Evolutionary conservation across 1,140 invertebrate genomes (phyloP), one percentile per base, ranked within the genome.

Genomic region (Bombus balteatus): DNA sequence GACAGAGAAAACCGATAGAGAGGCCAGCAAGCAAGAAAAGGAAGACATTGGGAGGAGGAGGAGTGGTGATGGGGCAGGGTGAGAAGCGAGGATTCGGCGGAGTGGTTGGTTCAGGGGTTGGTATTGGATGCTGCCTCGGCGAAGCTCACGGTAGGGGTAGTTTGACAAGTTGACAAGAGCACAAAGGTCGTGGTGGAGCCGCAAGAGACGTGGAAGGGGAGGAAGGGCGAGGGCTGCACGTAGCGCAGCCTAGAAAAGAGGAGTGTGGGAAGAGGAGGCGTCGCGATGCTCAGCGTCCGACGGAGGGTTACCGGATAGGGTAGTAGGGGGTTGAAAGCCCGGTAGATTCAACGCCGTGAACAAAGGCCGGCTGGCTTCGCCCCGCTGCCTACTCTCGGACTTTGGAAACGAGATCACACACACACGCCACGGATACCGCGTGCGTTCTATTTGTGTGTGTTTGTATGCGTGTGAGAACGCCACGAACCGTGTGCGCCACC

Each of bases 131-230:
- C 86, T 86, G 84, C 92, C 87, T 85, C 84, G 83, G 70, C 73
- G 80, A 72, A 75, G 71, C 66, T 53, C 75, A 66, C 88, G 86
- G 92, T 92, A 90, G 91, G 93, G 94, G 92, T 94, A 94, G 94
- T 94, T 95, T 95, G 95, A 95, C 94, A 95, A 94, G 91, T 95
- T 95, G 94, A 95, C 94, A 94, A 93, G 94, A 95, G 94, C 92
- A 95, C 94, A 95, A 95, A 95, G 94, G 93, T 84, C 87, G 78
- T 76, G 87, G 91, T 87, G 91, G 89, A 86, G 77, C 88, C 89
- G 86, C 81, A 82, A 53, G 86, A 83, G 85, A 82, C 78, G 77
- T 66, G 66, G 73, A 74, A 47, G 28, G 70, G 88, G n/a, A 34
- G 84, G 39, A 62, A 34, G 62, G 73, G 32, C 57, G 68, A 80